These are phyloP conservation scores for Esox masquinongy DNA, from an alignment of 2,797 vertebrate species.

Conservation along the genomic window DNA sequence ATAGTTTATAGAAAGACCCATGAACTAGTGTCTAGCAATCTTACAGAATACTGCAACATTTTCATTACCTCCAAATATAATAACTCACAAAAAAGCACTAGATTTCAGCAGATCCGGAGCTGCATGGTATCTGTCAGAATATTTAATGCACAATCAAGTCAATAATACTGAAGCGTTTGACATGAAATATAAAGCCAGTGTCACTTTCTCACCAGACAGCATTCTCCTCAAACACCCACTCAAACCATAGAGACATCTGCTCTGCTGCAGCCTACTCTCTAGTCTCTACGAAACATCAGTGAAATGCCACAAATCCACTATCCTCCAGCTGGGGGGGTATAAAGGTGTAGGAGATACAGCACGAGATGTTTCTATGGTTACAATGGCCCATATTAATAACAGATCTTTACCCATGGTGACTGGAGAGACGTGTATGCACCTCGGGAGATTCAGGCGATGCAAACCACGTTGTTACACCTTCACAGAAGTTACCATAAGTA, in stretches of 20 bases:
- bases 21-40: neutral
- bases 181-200: neutral
- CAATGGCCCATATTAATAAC: conserved; percentile 40
- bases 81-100: neutral
- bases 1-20: no score
- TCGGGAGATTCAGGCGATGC: neutral
- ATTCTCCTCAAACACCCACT: neutral
- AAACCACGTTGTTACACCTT: neutral
- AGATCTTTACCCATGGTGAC: neutral
- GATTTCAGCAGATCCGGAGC: neutral
- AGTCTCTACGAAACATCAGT: neutral
- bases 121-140: neutral
- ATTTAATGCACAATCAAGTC: neutral
- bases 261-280: neutral
- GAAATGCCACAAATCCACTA: neutral
- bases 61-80: neutral
- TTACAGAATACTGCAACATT: neutral
- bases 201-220: neutral
- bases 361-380: conserved; percentile 70
- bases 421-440: neutral
- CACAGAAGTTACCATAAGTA: neutral
- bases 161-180: neutral
- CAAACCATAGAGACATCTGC: neutral
- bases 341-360: conserved; percentile 14
- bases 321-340: neutral